Conservation (phyloP, 2,888 invertebrate species). For the Drosophila paucipuncta region DNA sequence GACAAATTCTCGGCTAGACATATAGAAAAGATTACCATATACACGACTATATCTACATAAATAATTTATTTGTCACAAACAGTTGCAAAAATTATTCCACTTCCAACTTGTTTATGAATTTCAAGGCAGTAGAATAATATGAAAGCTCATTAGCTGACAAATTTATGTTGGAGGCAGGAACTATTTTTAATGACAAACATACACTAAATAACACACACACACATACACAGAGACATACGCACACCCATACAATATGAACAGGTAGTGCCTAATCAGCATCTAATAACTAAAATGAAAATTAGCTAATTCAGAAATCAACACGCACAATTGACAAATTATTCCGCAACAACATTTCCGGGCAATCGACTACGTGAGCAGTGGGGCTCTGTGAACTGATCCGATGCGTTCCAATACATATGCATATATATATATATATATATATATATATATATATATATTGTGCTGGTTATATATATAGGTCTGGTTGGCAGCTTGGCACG, state of each 20-base stretch:
- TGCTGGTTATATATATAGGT: constrained; percentile 1
- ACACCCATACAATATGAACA: neutral
- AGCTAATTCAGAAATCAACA: constrained; percentile 83
- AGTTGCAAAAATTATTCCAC: neutral
- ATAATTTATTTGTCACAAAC: neutral
- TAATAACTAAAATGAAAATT: constrained; percentile 82
- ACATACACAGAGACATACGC: constrained; percentile 2
- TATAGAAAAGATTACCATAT: neutral
- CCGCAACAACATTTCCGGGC: constrained; percentile 80
- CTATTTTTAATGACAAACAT: constrained; percentile 42
- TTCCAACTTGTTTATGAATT: neutral
- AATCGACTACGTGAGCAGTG: constrained; percentile 73
- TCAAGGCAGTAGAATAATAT: constrained; percentile 45
- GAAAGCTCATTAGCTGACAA: constrained; percentile 65
- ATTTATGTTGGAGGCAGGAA: constrained; percentile 31
- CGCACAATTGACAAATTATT: constrained; percentile 82
- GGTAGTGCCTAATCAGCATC: constrained; percentile 68
- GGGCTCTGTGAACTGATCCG: neutral
- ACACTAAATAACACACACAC: constrained; percentile 16
- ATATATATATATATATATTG: neutral
- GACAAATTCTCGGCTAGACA: neutral
- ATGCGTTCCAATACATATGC: constrained; percentile 1
- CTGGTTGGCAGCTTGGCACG: constrained; percentile 50
- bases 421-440: neutral
- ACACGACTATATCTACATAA: neutral